Evolutionary conservation across 2,888 invertebrate genomes (phyloP).

Genomic region (Nomada goodeniana): DNA sequence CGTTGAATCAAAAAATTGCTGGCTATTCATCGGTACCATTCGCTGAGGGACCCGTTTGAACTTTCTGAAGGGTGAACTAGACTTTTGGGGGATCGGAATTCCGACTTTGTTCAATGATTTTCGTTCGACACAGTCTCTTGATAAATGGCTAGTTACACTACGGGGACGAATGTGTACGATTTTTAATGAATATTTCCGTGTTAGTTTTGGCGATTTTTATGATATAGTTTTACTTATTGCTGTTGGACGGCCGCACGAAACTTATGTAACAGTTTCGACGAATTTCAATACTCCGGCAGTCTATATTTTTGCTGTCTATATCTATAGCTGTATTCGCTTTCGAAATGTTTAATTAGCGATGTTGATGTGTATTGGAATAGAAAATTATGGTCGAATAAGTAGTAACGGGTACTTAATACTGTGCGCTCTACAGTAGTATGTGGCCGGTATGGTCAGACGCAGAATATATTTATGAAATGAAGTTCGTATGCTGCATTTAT

Average conservation of each 20-base stretch:
- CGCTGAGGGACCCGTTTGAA: no score
- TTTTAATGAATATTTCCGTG: neutral
- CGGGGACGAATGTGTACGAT: neutral
- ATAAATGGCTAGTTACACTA: neutral
- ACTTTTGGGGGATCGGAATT: neutral
- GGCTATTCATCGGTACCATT: no score
- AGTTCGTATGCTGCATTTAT: neutral
- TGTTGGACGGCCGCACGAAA: neutral
- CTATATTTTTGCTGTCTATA: neutral
- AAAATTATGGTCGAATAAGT: constrained; percentile 7
- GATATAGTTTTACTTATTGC: neutral
- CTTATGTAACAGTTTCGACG: constrained; percentile 40
- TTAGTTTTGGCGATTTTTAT: neutral
- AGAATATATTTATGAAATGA: neutral
- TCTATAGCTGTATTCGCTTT: neutral
- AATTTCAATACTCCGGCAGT: constrained; percentile 9
- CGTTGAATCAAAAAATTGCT: neutral
- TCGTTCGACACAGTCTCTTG: neutral
- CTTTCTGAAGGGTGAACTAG: no score
- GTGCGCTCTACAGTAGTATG: constrained; percentile 4
- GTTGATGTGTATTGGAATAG: neutral
- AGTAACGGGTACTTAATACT: neutral
- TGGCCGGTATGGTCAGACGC: constrained; percentile 18
- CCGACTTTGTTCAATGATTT: neutral
- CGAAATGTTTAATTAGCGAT: neutral